Percentiles rank a stretch among this genome's conserved stretches.
These are phyloP conservation scores for Centropus bengalensis DNA, from an alignment of 2,113 vertebrate genomes.

Conservation along the genomic window DNA sequence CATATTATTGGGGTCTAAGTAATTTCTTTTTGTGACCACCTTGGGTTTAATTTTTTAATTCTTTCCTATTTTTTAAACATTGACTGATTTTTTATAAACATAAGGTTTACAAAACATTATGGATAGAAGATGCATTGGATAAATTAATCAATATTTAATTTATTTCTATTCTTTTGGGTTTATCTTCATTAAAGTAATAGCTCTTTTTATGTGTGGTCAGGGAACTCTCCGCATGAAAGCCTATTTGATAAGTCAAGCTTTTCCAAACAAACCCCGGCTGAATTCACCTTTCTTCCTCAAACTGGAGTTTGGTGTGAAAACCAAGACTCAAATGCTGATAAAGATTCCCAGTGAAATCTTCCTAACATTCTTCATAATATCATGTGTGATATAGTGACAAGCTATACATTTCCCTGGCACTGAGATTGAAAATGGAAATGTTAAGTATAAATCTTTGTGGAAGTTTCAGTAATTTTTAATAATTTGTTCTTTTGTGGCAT, in stretches of 20 bases:
- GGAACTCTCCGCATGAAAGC: not conserved
- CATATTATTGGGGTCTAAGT: not conserved
- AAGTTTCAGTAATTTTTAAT: slow-evolving; percentile 89
- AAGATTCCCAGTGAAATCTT: slow-evolving; percentile 46
- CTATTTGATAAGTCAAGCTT: not conserved
- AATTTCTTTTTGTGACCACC: not conserved
- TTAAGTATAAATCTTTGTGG: slow-evolving; percentile 84
- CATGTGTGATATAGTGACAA: slow-evolving; percentile 65
- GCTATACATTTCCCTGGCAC: slow-evolving; percentile 70
- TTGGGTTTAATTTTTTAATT: not conserved
- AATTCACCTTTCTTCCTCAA: not conserved
- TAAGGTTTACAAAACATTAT: not conserved
- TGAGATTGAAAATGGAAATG: slow-evolving; percentile 78
- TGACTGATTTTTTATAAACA: not conserved
- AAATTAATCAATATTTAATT: not conserved
- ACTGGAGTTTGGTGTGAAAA: slow-evolving; percentile 4
- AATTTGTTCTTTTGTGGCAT: slow-evolving; percentile 82
- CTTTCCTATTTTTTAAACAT: not conserved
- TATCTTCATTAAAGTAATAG: not conserved
- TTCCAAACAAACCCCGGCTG: not conserved
- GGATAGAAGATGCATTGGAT: not conserved
- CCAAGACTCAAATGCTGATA: slow-evolving; percentile 43
- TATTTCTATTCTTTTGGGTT: not conserved
- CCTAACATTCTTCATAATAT: slow-evolving; percentile 66
- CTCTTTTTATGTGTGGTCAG: not conserved